Conservation (phyloP, 2,888 invertebrate species). For the Hypercompe scribonia region DNA sequence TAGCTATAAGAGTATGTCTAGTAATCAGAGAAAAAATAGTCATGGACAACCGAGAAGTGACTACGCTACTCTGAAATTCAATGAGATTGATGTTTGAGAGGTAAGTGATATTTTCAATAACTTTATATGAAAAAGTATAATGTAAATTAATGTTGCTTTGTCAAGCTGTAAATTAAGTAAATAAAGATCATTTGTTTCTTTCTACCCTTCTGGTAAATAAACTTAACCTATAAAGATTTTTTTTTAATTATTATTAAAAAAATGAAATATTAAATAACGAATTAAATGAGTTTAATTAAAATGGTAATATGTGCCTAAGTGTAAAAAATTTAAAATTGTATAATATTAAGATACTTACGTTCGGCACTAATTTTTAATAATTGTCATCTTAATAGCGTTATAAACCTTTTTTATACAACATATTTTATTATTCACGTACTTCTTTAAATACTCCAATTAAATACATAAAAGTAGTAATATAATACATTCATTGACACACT, state of each 20-base stretch:
- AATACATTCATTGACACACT: background rate
- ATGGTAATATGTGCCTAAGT: conserved; percentile 72
- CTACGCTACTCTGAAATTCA: conserved; percentile 84
- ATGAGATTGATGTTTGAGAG: conserved; percentile 84
- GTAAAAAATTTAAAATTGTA: conserved; percentile 24
- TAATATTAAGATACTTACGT: conserved; percentile 16
- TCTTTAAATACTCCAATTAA: background rate
- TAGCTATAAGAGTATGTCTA: conserved; percentile 75
- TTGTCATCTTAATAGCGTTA: background rate
- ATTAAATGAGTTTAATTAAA: conserved; percentile 7
- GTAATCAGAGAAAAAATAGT: conserved; percentile 59
- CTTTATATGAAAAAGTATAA: background rate
- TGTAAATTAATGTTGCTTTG: too few species aligned
- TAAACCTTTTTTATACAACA: background rate
- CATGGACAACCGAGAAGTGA: conserved; percentile 75
- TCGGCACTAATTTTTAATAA: conserved; percentile 27
- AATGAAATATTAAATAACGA: too few species aligned
- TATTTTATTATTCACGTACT: background rate
- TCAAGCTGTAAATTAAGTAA: too few species aligned
- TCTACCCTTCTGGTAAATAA: too few species aligned
- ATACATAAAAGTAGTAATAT: background rate
- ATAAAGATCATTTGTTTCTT: too few species aligned
- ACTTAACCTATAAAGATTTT: too few species aligned
- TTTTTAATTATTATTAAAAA: too few species aligned
- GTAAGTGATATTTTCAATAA: conserved; percentile 61